Evolutionary conservation across 1,140 invertebrate species (phyloP), one percentile per base, ranked within the genome.

Genomic region (Marisa cornuarietis): DNA sequence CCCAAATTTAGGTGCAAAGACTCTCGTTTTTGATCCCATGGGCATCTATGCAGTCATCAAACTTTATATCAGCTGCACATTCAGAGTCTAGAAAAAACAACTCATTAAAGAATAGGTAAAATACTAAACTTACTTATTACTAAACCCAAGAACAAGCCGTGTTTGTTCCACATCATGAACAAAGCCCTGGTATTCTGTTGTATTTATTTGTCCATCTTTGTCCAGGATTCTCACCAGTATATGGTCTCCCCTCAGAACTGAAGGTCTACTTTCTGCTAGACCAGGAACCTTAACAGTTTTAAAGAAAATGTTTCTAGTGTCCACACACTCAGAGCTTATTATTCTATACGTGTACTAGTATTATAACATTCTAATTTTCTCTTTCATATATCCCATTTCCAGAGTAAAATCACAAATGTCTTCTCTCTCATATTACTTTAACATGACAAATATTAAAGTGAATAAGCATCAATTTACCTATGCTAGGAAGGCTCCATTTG

Each of bases 181-280:
- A 81, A 91, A 94, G 18, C 96, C 96, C 92, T 96, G 94, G 88
- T 94, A 96, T 72, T 89, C 87, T 52, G 73, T 85, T 31, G 81
- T 73, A n/a, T 79, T 79, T 13, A 77, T 31, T 8, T 79, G 65
- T n/a, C 82, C 85, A 18, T 84, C 79, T 14, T 79, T 79, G 14
- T 82, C 82, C n/a, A 84, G 83, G 6, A 81, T 79, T 22, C 86
- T 84, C 1, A 91, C 93, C 72, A 94, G 91, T 26, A 95, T 93
- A 88, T 91, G 93, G 89, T 98, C 96, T 1, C 96, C 96, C 71
- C 93, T 85, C 66, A 97, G 92, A 11, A 98, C 90, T 11, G 96
- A 97, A 5, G 96, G 97, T 72, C 96, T 93, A 84, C 93, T 94
- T 90, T 98, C 97, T 65, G 93, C 92, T 26, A 98, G 90, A 73